phyloP scores from a whole-genome alignment of 2,888 invertebrate species.

The Thelaira solivaga region DNA sequence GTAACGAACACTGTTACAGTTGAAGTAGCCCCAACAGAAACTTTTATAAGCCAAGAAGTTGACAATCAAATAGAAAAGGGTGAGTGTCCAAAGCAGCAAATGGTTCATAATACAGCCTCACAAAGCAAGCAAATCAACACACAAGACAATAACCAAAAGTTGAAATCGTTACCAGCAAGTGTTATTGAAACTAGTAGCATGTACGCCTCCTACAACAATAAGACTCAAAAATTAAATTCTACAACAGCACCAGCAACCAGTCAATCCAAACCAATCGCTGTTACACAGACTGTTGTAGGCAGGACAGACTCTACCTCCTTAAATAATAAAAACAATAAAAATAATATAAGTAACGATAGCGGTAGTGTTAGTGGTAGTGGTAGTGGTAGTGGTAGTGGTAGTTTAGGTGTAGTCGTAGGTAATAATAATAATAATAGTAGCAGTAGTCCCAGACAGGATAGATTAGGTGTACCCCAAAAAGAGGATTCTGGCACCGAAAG shows the following conservation, averaged over 20 bases:
- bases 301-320: slow-evolving; percentile 40
- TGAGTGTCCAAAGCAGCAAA: slow-evolving; percentile 86
- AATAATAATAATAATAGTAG: slow-evolving; percentile 56
- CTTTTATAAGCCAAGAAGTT: background rate
- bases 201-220: slow-evolving; percentile 67
- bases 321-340: slow-evolving; percentile 36
- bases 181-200: slow-evolving; percentile 64
- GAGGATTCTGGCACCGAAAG: slow-evolving; percentile 84
- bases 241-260: slow-evolving; percentile 45
- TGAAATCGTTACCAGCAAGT: slow-evolving; percentile 55
- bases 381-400: slow-evolving; percentile 61
- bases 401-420: slow-evolving; percentile 62
- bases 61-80: slow-evolving; percentile 77
- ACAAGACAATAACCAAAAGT: slow-evolving; percentile 43
- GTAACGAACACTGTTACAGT: slow-evolving; percentile 39
- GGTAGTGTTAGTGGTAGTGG: slow-evolving; percentile 24
- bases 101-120: slow-evolving; percentile 79
- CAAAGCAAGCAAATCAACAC: slow-evolving; percentile 60
- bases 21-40: slow-evolving; percentile 57
- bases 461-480: slow-evolving; percentile 76
- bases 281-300: slow-evolving; percentile 56
- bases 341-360: slow-evolving; percentile 54
- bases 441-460: slow-evolving; percentile 65
- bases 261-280: slow-evolving; percentile 48
- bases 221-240: slow-evolving; percentile 33